Base-by-base conservation (phyloP, 2,113 vertebrate species). In the Drymodes brunneopygia region DNA sequence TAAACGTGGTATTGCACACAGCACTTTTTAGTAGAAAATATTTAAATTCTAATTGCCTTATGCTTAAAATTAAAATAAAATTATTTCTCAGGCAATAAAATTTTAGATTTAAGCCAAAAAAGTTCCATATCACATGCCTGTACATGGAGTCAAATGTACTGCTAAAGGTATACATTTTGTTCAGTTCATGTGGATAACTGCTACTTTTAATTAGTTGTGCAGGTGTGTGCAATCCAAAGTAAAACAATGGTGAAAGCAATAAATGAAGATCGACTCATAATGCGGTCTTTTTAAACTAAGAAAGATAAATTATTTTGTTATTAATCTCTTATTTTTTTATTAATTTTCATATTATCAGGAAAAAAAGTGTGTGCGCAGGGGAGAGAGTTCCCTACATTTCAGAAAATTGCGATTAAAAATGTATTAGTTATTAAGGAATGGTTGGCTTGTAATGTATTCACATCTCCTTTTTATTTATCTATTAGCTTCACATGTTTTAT, bases 401-500 rank as follows among this genome's bases (percentile, higher is more conserved):
- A 66, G 25, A 90, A 72, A 87, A 36, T 51, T 66, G 7, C 5
- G 58, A 86, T 93, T 86, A 92, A 88, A 93, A 90, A 78, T 78
- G 0, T 25, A 88, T 90, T 83, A 61, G 44, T 69, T 85, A 66
- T 80, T 90, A 92, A 62, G 77, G 47, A 89, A 81, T 1, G 0
- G 8, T 62, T 84, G 35, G 20, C 17, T 93, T 91, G 31, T 84
- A 73, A 74, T 62, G 3, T 73, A 87, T 78, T 67, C 74, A 75
- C 17, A 82, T 92, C 44, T 81, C 33, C 15, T 84, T 86, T 93
- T 96, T 83, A 90, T 94, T 56, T 77, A 20, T 38, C 45, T 73
- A 58, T 88, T 94, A 69, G 6, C 18, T 66, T 67, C 58, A 48
- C 25, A 90, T 81, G n/a, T 88, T 94, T 96, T 96, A 88, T 95